These are phyloP conservation scores for Phenganax subtilis DNA, from an alignment of 92 coral and sea anemone genomes.

Conservation along the genomic window DNA sequence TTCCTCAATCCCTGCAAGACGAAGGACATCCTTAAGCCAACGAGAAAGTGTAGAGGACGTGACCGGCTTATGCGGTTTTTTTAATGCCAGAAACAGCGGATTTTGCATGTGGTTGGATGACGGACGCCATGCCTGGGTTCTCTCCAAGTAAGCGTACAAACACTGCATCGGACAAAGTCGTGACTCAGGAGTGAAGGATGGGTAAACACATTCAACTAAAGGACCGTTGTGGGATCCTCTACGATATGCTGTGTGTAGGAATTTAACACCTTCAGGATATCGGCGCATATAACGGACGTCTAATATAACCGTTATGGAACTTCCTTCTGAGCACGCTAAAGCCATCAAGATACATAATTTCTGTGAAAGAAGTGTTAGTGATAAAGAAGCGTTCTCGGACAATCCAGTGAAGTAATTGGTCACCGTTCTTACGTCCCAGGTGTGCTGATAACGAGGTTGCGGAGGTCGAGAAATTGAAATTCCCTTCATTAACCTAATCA, in stretches of 20 bases:
- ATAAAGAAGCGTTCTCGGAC: neutral
- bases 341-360: slow-evolving; percentile 12
- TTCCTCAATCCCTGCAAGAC: too few species aligned
- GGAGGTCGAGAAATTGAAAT: neutral
- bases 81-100: too few species aligned
- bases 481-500: neutral
- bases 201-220: neutral
- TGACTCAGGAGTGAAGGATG: neutral
- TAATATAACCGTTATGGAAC: neutral
- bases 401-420: neutral
- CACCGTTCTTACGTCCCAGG: neutral
- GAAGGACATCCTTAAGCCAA: too few species aligned
- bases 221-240: slow-evolving; percentile 1
- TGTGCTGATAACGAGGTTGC: neutral
- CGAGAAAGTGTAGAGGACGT: too few species aligned
- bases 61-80: too few species aligned
- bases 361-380: neutral
- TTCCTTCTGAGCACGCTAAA: neutral
- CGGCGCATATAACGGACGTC: neutral
- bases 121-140: too few species aligned
- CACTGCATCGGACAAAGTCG: neutral
- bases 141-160: too few species aligned
- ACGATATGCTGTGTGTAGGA: neutral
- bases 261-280: slow-evolving; percentile 1
- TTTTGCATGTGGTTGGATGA: too few species aligned